Evolutionary conservation across 2,888 invertebrate species (phyloP).

Genomic region (Ophion costatus): DNA sequence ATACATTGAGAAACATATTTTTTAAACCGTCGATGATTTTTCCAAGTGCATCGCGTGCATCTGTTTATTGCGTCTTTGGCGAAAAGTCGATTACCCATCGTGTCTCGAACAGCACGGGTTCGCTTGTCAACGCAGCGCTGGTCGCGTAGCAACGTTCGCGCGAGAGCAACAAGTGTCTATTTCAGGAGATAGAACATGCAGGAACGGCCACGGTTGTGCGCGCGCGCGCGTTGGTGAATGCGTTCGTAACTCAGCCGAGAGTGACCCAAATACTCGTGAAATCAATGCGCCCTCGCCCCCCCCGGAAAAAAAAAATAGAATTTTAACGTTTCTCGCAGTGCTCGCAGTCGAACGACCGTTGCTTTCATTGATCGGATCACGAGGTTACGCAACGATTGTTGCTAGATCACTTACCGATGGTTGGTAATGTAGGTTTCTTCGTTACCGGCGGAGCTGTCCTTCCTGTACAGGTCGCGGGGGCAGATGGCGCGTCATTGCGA

Average conservation of each 20-base stretch:
- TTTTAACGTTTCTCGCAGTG: not conserved
- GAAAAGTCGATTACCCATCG: not conserved
- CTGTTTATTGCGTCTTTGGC: no score
- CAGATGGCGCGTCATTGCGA: not conserved
- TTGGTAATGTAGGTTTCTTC: not conserved
- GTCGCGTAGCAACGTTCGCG: constrained; percentile 46
- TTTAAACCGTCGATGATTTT: no score
- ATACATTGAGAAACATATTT: no score
- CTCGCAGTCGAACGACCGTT: not conserved
- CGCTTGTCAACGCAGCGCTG: not conserved
- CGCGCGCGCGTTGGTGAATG: constrained; percentile 5
- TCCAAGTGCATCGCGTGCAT: no score
- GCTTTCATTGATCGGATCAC: not conserved
- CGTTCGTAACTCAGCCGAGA: constrained; percentile 3
- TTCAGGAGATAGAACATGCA: not conserved
- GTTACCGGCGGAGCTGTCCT: not conserved
- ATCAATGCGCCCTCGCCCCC: constrained; percentile 16
- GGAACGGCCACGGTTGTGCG: not conserved
- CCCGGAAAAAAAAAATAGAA: not conserved
- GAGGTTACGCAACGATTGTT: not conserved
- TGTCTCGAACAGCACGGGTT: not conserved
- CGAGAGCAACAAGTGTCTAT: constrained; percentile 59
- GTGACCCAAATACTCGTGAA: constrained; percentile 47
- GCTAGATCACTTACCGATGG: not conserved
- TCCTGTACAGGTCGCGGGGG: not conserved